Percentiles rank a stretch among this genome's conserved stretches.
These are phyloP conservation scores for Drosophila niveifrons DNA, from an alignment of 2,888 invertebrate genomes.

Conservation along the genomic window DNA sequence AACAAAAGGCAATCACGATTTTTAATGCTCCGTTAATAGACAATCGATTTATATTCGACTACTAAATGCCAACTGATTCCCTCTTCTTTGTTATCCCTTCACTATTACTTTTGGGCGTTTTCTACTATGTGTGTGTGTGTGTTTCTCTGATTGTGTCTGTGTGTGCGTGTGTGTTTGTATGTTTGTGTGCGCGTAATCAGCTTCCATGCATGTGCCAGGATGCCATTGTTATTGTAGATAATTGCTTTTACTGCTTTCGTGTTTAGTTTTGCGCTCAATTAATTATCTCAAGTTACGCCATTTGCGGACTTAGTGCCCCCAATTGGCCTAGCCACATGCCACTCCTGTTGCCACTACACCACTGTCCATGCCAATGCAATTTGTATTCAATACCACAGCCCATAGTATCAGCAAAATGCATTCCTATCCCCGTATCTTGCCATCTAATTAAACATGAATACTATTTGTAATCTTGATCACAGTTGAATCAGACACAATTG, in stretches of 20 bases:
- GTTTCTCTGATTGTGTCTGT: conserved; percentile 5
- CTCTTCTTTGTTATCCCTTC: conserved; percentile 36
- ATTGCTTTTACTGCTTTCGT: conserved; percentile 74
- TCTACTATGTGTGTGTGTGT: conserved; percentile 3
- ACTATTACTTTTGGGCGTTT: conserved; percentile 4
- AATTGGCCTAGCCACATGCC: conserved; percentile 61
- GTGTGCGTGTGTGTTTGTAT: conserved; percentile 24
- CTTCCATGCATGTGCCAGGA: conserved; percentile 24
- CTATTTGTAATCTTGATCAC: conserved; percentile 1
- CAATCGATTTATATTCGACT: conserved; percentile 77
- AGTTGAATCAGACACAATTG: conserved; percentile 12
- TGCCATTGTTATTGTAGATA: conserved; percentile 70
- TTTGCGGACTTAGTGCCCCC: conserved; percentile 67
- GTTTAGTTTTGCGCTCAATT: conserved; percentile 78
- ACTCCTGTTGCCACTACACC: conserved; percentile 4
- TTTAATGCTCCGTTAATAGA: conserved; percentile 79
- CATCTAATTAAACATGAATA: conserved; percentile 37
- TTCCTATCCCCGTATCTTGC: conserved; percentile 11
- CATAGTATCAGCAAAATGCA: conserved; percentile 46
- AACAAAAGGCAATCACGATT: conserved; percentile 73
- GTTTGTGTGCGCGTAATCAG: conserved; percentile 27
- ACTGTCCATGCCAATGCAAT: conserved; percentile 50
- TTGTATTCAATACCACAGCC: conserved; percentile 64
- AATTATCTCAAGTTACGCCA: conserved; percentile 78
- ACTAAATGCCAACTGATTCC: conserved; percentile 76